A percentile compares a stretch with the other conserved stretches of the same genome.
Conservation (phyloP, 1,140 invertebrate species). For the Battus philenor region DNA sequence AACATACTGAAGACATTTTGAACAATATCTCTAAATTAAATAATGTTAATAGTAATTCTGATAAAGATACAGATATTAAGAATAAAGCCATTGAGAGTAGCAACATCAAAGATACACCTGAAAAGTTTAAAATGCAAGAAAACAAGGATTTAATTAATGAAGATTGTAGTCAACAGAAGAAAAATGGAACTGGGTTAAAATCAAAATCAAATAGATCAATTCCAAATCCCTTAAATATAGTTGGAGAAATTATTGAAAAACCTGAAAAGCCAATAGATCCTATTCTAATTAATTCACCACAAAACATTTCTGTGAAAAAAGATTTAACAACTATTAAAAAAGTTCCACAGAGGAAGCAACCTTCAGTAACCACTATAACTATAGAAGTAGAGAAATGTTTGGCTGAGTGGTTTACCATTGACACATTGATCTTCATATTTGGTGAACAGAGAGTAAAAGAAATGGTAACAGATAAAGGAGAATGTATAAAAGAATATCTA, state of each 20-base stretch:
- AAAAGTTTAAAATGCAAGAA: slow-evolving; percentile 13
- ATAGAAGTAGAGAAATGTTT: slow-evolving; percentile 75
- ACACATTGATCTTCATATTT: slow-evolving; percentile 76
- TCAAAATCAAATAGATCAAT: slow-evolving; percentile 24
- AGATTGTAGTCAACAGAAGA: slow-evolving; percentile 1
- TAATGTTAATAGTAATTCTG: slow-evolving; percentile 10
- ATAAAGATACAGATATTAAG: too few relatives aligned
- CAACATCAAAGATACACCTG: slow-evolving; percentile 3
- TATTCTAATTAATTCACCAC: slow-evolving; percentile 34
- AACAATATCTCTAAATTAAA: background rate
- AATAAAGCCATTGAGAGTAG: too few relatives aligned
- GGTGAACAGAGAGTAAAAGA: slow-evolving; percentile 77
- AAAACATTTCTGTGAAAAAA: slow-evolving; percentile 17
- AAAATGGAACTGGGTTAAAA: background rate
- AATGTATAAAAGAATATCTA: slow-evolving; percentile 73
- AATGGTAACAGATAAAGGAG: slow-evolving; percentile 75
- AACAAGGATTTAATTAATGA: slow-evolving; percentile 14
- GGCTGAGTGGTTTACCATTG: slow-evolving; percentile 78
- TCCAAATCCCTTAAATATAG: slow-evolving; percentile 52
- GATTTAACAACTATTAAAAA: slow-evolving; percentile 25
- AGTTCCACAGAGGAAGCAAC: slow-evolving; percentile 36
- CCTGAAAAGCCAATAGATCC: slow-evolving; percentile 56
- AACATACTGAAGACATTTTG: background rate
- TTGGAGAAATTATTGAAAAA: slow-evolving; percentile 63
- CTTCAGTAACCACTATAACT: slow-evolving; percentile 43